These are phyloP conservation scores for Salminus brasiliensis DNA, from an alignment of 2,113 vertebrate species.

Conservation along the genomic window DNA sequence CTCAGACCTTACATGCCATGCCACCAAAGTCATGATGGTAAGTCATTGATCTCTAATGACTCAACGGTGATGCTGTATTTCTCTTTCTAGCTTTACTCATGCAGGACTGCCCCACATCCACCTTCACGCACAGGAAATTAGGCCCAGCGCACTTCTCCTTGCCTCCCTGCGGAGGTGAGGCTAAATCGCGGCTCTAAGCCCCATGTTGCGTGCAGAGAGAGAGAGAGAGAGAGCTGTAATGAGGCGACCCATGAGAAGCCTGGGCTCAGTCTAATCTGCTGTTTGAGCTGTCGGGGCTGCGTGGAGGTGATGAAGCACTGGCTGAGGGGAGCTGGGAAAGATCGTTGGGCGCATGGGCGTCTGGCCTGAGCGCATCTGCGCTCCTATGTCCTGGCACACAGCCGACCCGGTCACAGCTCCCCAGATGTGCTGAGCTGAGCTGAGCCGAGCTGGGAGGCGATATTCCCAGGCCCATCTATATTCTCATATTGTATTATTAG, in stretches of 20 bases:
- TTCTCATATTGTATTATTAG: no score
- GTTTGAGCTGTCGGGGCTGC: not conserved
- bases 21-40: slow-evolving; percentile 3
- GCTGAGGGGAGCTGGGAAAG: slow-evolving; percentile 23
- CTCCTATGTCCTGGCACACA: not conserved
- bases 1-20: not conserved
- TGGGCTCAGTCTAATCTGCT: not conserved
- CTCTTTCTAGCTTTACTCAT: not conserved
- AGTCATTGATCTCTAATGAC: not conserved
- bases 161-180: not conserved
- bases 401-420: slow-evolving; percentile 35
- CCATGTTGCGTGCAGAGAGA: not conserved
- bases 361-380: not conserved
- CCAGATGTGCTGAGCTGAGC: slow-evolving; percentile 24
- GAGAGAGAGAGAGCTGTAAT: slow-evolving; percentile 1
- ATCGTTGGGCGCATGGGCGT: slow-evolving; percentile 10
- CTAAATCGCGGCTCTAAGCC: not conserved
- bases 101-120: not conserved
- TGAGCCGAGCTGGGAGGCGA: not conserved
- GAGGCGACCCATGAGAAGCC: not conserved
- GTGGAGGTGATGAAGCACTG: slow-evolving; percentile 6
- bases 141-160: not conserved
- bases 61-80: not conserved
- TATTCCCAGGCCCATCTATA: slow-evolving; percentile 9
- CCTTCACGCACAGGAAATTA: not conserved